Evolutionary conservation across 2,113 vertebrate genomes (phyloP).

Genomic region (Propithecus coquereli): DNA sequence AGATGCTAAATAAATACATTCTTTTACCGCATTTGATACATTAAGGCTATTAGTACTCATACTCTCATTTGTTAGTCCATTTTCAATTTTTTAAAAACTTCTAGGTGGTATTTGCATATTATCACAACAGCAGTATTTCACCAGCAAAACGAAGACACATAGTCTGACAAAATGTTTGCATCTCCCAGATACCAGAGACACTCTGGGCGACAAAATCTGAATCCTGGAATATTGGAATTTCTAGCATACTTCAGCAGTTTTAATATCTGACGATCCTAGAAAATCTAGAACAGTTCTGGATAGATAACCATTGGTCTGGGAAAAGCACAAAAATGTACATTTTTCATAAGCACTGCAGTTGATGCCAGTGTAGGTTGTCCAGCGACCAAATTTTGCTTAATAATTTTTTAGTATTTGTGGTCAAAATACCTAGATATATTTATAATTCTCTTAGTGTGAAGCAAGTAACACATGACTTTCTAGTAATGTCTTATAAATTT

Average conservation of each 20-base stretch:
- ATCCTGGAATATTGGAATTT: neutral
- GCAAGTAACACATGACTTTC: neutral
- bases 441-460: neutral
- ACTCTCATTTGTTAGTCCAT: neutral
- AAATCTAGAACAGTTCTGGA: neutral
- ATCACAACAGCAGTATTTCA: neutral
- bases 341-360: neutral
- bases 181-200: neutral
- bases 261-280: neutral
- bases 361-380: neutral
- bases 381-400: neutral
- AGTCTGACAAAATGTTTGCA: neutral
- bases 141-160: neutral
- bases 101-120: neutral
- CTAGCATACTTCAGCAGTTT: neutral
- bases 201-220: neutral
- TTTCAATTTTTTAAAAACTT: constrained; percentile 37
- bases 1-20: neutral
- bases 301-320: neutral
- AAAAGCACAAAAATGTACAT: neutral
- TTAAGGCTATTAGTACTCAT: neutral
- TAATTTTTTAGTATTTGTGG: neutral
- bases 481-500: neutral
- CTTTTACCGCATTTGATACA: neutral
- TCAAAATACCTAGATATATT: neutral